Evolutionary conservation across 2,888 invertebrate genomes (phyloP).

Genomic region (Trachelus iudaicus): DNA sequence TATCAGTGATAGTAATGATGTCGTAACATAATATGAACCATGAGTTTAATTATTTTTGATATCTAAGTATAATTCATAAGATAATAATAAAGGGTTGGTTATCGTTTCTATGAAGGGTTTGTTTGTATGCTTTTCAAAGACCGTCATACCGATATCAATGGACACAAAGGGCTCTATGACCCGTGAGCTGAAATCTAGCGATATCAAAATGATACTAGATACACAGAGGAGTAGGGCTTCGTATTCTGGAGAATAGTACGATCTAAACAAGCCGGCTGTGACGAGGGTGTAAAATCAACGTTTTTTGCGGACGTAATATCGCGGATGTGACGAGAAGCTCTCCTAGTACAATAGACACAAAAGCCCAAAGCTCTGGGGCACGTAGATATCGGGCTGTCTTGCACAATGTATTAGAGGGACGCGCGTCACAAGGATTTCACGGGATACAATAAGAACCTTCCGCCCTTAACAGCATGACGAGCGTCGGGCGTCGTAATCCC

Average conservation of each 20-base stretch:
- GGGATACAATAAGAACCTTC: background rate
- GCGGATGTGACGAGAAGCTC: background rate
- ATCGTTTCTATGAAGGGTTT: background rate
- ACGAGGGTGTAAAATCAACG: background rate
- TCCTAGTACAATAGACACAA: background rate
- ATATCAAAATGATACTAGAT: background rate
- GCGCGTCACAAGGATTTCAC: background rate
- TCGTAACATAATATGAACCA: background rate
- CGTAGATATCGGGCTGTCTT: background rate
- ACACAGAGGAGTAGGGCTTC: background rate
- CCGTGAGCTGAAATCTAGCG: too few species aligned
- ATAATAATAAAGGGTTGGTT: background rate
- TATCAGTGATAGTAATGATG: background rate
- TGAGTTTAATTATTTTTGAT: background rate
- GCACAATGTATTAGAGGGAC: background rate
- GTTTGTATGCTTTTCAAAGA: too few species aligned
- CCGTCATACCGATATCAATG: too few species aligned
- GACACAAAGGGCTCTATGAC: too few species aligned
- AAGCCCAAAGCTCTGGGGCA: background rate
- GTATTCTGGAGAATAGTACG: background rate
- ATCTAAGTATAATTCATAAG: background rate
- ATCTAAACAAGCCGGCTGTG: background rate
- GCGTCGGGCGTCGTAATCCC: background rate
- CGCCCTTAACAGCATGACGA: background rate
- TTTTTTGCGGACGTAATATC: background rate